Evolutionary conservation across 92 coral and sea anemone species (phyloP).

Genomic region (Umimayanthus kanabou): DNA sequence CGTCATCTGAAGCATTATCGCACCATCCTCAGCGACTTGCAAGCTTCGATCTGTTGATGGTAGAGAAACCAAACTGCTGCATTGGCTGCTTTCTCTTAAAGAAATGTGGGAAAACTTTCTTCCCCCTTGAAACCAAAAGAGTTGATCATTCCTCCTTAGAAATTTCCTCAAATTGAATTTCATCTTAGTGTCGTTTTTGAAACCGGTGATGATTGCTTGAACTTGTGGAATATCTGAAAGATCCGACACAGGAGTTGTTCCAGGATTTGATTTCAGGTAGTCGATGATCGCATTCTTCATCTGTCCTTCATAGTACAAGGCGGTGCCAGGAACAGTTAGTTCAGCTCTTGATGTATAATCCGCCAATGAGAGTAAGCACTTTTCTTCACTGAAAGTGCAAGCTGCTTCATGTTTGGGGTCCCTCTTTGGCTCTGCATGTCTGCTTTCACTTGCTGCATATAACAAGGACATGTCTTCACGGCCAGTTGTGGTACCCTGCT

Average conservation of each 20-base stretch:
- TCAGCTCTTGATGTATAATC: background rate
- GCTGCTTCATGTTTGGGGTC: background rate
- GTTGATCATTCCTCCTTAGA: background rate
- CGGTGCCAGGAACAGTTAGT: background rate
- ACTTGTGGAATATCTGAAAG: background rate
- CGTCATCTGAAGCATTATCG: background rate
- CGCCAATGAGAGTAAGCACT: background rate
- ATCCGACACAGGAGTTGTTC: background rate
- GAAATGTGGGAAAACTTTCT: background rate
- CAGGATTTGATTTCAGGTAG: background rate
- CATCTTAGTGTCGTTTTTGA: background rate
- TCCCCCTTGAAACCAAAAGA: background rate
- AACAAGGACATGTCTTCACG: too few species aligned
- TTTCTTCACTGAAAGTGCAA: conserved; percentile 1
- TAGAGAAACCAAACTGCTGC: background rate
- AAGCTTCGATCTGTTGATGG: background rate
- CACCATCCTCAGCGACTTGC: background rate
- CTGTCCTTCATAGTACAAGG: background rate
- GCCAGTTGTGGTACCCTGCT: background rate
- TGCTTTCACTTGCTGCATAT: background rate
- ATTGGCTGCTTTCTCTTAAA: background rate
- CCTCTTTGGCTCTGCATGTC: background rate
- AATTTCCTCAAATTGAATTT: background rate
- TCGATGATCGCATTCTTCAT: background rate
- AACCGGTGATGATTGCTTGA: background rate